Evolutionary conservation across 1,140 invertebrate genomes (phyloP).

Genomic region (Bombus fervidus): DNA sequence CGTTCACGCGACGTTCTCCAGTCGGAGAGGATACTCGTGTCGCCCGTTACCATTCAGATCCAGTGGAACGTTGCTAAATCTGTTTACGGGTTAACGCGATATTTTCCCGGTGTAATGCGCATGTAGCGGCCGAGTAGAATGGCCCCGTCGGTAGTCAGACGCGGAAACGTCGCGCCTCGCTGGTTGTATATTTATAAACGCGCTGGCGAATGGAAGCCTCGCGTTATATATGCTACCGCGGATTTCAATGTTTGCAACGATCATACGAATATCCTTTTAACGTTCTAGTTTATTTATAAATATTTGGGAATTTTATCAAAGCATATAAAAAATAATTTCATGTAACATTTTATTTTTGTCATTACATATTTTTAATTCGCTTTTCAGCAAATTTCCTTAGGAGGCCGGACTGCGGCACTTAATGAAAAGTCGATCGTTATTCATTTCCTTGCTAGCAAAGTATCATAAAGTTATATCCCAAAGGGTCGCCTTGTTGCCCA

Average conservation of each 20-base stretch:
- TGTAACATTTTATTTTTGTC: too few relatives aligned
- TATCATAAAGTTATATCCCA: too few relatives aligned
- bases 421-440: too few relatives aligned
- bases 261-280: neutral
- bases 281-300: too few relatives aligned
- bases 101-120: constrained; percentile 3
- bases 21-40: constrained; percentile 5
- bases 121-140: constrained; percentile 13
- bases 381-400: too few relatives aligned
- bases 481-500: too few relatives aligned
- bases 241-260: neutral
- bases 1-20: constrained; percentile 33
- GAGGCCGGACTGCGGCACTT: too few relatives aligned
- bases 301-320: too few relatives aligned
- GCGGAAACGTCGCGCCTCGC: neutral
- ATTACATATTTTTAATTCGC: too few relatives aligned
- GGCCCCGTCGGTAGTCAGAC: constrained; percentile 5
- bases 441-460: too few relatives aligned
- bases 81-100: constrained; percentile 29
- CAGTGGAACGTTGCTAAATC: constrained; percentile 41
- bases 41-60: constrained; percentile 23
- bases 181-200: neutral
- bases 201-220: neutral
- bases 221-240: too few relatives aligned
- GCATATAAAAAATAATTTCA: too few relatives aligned